Base-by-base conservation (phyloP, 1,140 invertebrate species). In the Brachionus paranguensis region DNA sequence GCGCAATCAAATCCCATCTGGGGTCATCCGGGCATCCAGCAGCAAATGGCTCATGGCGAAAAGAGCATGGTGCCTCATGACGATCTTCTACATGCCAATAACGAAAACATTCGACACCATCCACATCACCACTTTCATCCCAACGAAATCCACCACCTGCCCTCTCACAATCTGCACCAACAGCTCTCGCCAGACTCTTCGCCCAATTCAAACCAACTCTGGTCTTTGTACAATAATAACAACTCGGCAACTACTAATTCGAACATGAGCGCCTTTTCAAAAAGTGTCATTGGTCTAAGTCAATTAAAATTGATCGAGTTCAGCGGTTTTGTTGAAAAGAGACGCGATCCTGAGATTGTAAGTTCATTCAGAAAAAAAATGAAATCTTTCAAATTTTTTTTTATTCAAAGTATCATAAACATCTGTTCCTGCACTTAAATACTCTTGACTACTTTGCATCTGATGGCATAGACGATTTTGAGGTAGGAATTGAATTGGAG, bases 401-500 rank as follows among this genome's bases (percentile, higher is more conserved):
- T 64, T 20, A 37, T 43, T 33, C 1, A 27, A 53, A 76, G 72
- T 81, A 81, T 81, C 78, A 81, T 14, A 81, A 81, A 24, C 78
- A 81, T 47, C 43, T 81, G 12, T 81, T 81, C 37, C 37, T 81
- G 24, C 78, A 81, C 29, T 60, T 81, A 24, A 81, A 81, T 47
- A 81, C 78, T 17, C 20, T 29, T 47, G 78, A 81, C 12, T 81
- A 81, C 33, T 60, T 60, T 81, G 10, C 50, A 41, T 27, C 27
- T 41, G 53, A 45, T 47, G 20, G 20, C 12, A 81, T 27, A 20
- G 78, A 81, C 29, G 78, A 81, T 24, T 81, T 81, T 37, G 78
- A 81, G n/a, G 65, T 68, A 68, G 7, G 17, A 47, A 64, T 64
- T 5, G 5, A 24, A 24, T 64, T 12, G 4, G 10, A 33, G 29